Evolutionary conservation across 2,797 vertebrate genomes (phyloP).

Genomic region (Hydrolagus colliei): DNA sequence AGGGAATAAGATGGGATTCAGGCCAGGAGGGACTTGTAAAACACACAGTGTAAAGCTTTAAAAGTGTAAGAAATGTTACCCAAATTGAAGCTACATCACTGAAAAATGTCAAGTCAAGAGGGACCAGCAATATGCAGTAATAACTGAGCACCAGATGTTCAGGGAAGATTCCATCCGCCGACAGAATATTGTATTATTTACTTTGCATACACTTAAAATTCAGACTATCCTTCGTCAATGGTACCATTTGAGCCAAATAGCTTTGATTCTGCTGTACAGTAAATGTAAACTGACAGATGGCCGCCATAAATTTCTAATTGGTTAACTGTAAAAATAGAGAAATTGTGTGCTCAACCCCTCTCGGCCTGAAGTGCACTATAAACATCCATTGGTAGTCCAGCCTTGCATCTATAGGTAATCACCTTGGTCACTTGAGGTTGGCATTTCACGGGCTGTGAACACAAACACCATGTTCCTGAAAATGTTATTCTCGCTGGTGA

Average conservation of each 20-base stretch:
- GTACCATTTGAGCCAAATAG: not conserved
- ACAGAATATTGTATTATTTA: not conserved
- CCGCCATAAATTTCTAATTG: not conserved
- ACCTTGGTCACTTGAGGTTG: no score
- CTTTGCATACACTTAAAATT: not conserved
- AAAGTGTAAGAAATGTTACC: not conserved
- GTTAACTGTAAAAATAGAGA: not conserved
- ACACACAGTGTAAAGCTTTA: not conserved
- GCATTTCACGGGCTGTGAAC: no score
- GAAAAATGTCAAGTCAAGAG: not conserved
- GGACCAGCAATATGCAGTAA: not conserved
- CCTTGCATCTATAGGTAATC: no score
- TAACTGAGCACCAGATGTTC: not conserved
- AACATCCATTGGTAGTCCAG: no score
- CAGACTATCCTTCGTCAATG: not conserved
- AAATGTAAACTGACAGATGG: not conserved
- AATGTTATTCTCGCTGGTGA: no score
- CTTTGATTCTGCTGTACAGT: not conserved
- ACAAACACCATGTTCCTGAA: no score
- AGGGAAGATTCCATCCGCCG: not conserved
- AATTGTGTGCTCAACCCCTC: no score
- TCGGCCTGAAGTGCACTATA: no score
- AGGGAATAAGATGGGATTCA: not conserved
- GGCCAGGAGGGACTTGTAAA: not conserved
- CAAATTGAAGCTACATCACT: not conserved